Base-by-base conservation (phyloP, 2,888 invertebrate species). In the Zygothrica quintamaculata region DNA sequence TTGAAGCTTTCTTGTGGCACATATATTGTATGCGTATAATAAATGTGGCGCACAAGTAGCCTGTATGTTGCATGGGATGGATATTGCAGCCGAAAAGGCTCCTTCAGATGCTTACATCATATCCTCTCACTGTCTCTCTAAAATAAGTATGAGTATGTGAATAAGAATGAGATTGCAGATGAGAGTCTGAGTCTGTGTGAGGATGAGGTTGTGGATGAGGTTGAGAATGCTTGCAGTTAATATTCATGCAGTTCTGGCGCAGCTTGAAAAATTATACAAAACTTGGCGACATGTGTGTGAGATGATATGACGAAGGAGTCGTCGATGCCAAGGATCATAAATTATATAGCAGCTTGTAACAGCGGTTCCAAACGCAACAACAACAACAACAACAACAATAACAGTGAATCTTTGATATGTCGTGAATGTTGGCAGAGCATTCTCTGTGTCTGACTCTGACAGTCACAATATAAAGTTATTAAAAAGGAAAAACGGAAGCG, bases 211-310 rank as follows among this genome's bases (percentile, higher is more conserved):
- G n/a, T n/a, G n/a, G n/a, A n/a, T n/a, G n/a, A n/a, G n/a, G n/a
- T n/a, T n/a, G n/a, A n/a, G n/a, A n/a, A n/a, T 22, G 76, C 79
- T 73, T 82, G 84, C 82, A 82, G 82, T 81, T 82, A 84, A 82
- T 82, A 82, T 84, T 81, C 82, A 81, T 82, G 85, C 82, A 82
- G 59, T 84, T 78, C 69, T 74, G 74, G 69, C 64, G 50, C 76
- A 65, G 70, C 73, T 80, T 72, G 65, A 67, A 77, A 80, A 80
- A 84, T 75, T 75, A 77, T 69, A 73, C 70, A 50, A 56, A 73
- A 69, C 48, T 69, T 77, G 68, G 73, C 70, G 84, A 68, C 81
- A 74, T 76, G 65, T 80, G 65, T 80, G 82, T 60, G 69, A 26
- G 56, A 39, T 18, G 55, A 31, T 56, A 34, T 56, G 70, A 43